These are phyloP conservation scores for Ephialtes manifestator DNA, from an alignment of 2,888 invertebrate genomes.

Conservation along the genomic window DNA sequence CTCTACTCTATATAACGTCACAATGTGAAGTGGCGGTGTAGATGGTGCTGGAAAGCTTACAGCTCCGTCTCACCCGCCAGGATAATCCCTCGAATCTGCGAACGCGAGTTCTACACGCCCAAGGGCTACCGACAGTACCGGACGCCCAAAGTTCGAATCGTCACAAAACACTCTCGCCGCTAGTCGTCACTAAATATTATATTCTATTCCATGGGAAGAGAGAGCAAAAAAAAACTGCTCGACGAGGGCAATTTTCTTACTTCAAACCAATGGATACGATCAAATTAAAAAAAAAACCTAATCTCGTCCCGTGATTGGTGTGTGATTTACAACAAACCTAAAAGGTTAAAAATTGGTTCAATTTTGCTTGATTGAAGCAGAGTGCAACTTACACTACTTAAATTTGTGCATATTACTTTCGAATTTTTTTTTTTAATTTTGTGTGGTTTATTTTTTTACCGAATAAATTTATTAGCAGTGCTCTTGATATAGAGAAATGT, in stretches of 20 bases:
- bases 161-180: constrained; percentile 56
- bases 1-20: constrained; percentile 54
- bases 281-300: not conserved
- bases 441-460: too few species aligned
- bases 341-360: not conserved
- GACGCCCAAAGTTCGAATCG: constrained; percentile 44
- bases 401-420: too few species aligned
- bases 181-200: not conserved
- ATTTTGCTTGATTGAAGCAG: not conserved
- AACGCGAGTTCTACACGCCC: constrained; percentile 48
- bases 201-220: not conserved
- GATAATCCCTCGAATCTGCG: constrained; percentile 65
- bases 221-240: constrained; percentile 1
- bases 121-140: constrained; percentile 26
- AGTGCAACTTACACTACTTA: too few species aligned
- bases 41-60: constrained; percentile 38
- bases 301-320: not conserved
- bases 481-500: too few species aligned
- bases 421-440: too few species aligned
- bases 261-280: not conserved
- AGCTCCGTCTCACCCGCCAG: constrained; percentile 46
- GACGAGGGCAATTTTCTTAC: constrained; percentile 56
- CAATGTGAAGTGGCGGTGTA: constrained; percentile 40
- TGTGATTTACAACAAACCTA: not conserved
- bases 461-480: too few species aligned